Percentiles rank a stretch among this genome's conserved stretches.
phyloP scores from a whole-genome alignment of 2,797 vertebrate species.

The Anguilla megastoma region DNA sequence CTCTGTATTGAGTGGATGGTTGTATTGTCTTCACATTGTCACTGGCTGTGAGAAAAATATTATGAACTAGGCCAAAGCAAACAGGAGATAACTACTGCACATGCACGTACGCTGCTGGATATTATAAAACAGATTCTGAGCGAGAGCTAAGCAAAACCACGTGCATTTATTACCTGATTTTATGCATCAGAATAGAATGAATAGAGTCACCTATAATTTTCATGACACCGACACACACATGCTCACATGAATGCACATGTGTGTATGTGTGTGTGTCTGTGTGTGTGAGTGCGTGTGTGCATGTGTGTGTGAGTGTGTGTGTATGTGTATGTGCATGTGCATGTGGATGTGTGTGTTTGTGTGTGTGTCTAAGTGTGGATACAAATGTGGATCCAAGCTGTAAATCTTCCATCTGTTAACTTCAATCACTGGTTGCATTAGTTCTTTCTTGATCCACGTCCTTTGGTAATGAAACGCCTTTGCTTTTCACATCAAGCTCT shows the following conservation, averaged over 20 bases:
- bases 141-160: not conserved
- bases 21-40: slow-evolving; percentile 35
- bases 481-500: not conserved
- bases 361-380: not conserved
- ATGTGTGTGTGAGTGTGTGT: no score
- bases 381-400: not conserved
- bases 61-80: not conserved
- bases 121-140: not conserved
- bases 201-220: not conserved
- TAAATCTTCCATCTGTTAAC: not conserved
- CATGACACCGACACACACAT: not conserved
- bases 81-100: not conserved
- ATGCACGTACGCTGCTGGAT: not conserved
- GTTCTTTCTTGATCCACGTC: not conserved
- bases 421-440: not conserved
- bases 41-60: slow-evolving; percentile 30
- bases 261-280: no score
- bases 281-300: not conserved
- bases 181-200: not conserved
- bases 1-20: not conserved
- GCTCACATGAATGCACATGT: no score
- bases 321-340: no score
- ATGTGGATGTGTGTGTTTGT: not conserved
- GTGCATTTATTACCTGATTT: not conserved
- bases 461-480: not conserved